These are phyloP conservation scores for Spilarctia lutea DNA, from an alignment of 2,888 invertebrate species.

Conservation along the genomic window DNA sequence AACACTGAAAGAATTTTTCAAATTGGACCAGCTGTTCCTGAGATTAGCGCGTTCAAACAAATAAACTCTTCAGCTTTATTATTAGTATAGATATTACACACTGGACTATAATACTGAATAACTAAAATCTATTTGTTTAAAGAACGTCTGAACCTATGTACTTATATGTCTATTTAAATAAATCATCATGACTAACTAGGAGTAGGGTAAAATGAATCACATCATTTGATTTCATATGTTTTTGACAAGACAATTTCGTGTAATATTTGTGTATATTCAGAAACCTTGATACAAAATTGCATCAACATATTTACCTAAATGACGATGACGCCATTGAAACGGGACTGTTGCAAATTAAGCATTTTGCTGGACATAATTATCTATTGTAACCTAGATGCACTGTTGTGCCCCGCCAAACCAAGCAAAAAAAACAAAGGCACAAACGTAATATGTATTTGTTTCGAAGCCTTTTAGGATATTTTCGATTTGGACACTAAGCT, in stretches of 20 bases:
- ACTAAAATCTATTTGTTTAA: not conserved
- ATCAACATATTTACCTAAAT: conserved; percentile 5
- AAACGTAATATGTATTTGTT: not conserved
- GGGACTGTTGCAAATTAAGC: conserved; percentile 7
- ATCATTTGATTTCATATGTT: conserved; percentile 9
- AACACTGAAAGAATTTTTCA: no score
- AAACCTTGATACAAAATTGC: conserved; percentile 15
- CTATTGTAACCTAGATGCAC: not conserved
- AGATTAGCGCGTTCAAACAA: no score
- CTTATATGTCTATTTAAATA: not conserved
- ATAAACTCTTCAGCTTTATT: no score
- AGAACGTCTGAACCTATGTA: not conserved
- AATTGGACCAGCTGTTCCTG: no score
- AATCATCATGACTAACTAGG: conserved; percentile 3
- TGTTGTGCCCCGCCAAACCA: not conserved
- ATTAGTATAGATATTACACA: conserved; percentile 39
- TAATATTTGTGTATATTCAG: not conserved
- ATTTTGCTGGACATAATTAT: conserved; percentile 1
- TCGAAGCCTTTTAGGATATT: not conserved
- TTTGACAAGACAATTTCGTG: not conserved
- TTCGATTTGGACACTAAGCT: not conserved
- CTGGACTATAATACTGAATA: not conserved
- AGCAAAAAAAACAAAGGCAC: not conserved
- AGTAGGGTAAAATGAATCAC: not conserved
- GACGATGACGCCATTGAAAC: conserved; percentile 7